Evolutionary conservation across 2,797 vertebrate genomes (phyloP), one percentile per base, ranked within the genome.

Genomic region (Salarias fasciatus): DNA sequence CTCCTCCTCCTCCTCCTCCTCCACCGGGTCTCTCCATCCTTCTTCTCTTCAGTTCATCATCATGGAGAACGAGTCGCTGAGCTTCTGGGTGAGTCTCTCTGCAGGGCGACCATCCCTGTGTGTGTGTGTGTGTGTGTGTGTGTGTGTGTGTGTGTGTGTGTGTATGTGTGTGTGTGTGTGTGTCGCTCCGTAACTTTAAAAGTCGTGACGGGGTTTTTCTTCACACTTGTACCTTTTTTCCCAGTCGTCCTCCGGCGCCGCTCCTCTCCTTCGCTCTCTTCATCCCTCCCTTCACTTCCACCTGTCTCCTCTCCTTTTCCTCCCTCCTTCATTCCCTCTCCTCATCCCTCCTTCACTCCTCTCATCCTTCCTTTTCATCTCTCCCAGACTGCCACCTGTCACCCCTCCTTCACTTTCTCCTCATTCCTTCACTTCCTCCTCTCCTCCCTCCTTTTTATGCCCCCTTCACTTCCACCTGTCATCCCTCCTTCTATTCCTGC

Each of bases 1-100:
- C 60, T 14, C 28, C 9, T 44, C 43, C 44, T 46, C 44, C 44
- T 46, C 44, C 2, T 29, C 24, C 6, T 46, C 24, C 53, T 62
- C 43, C 40, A 24, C n/a, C 38, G 44, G 64, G 5, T 57, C 35
- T 56, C 24, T 82, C 70, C 36, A 69, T 58, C 73, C 40, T 30
- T 63, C 75, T 68, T 68, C 38, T 62, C 65, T 77, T 82, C 82
- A 87, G 75, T 87, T 85, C 51, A 68, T 83, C 78, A 82, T 82
- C 75, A 88, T 89, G 89, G 78, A 87, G 77, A 83, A 80, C 70
- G 66, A 83, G 74, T 79, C 75, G 69, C 47, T 76, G 79, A 77
- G 81, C 77, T 81, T 79, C 77, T 77, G 85, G 89, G 89, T 90
- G 80, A 90, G 89, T 88, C 82, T 55, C 40, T 68, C 69, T 77